These are phyloP conservation scores for Gymnobelideus leadbeateri DNA, from an alignment of 2,113 vertebrate genomes.

Conservation along the genomic window DNA sequence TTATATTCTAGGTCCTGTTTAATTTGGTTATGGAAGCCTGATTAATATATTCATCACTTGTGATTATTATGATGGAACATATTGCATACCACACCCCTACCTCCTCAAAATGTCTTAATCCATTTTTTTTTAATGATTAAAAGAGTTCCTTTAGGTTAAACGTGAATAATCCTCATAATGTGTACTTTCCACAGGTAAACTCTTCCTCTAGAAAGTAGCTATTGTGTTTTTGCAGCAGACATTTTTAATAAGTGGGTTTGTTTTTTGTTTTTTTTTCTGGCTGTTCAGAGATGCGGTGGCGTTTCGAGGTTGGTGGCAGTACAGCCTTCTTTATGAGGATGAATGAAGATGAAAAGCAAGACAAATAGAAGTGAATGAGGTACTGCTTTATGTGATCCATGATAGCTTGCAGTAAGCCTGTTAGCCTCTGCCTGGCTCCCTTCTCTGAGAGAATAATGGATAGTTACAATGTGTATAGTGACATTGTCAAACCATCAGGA, in stretches of 20 bases:
- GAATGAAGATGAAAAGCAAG: conserved; percentile 96
- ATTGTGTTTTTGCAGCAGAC: background rate
- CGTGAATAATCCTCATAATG: background rate
- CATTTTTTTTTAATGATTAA: conserved; percentile 8
- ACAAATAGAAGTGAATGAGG: conserved; percentile 91
- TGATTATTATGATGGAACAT: conserved; percentile 47
- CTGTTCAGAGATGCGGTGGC: conserved; percentile 43
- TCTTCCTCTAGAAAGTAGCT: background rate
- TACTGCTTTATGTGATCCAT: conserved; percentile 94
- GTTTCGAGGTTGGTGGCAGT: conserved; percentile 84
- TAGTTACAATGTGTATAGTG: conserved; percentile 89
- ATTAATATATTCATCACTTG: conserved; percentile 71
- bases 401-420: conserved; percentile 87
- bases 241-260: background rate
- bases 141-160: conserved; percentile 61
- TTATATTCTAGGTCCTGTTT: conserved; percentile 16
- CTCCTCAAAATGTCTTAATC: conserved; percentile 57
- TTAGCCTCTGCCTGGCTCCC: conserved; percentile 87
- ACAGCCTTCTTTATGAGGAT: conserved; percentile 90
- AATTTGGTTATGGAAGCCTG: conserved; percentile 51
- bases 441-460: conserved; percentile 89
- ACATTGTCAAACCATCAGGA: conserved; percentile 96
- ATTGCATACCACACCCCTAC: conserved; percentile 11
- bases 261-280: background rate
- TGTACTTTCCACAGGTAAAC: background rate